Percentiles rank a stretch among this genome's conserved stretches.
Conservation (phyloP, 2,888 invertebrate genomes). For the Scaptomyza tumidula region DNA sequence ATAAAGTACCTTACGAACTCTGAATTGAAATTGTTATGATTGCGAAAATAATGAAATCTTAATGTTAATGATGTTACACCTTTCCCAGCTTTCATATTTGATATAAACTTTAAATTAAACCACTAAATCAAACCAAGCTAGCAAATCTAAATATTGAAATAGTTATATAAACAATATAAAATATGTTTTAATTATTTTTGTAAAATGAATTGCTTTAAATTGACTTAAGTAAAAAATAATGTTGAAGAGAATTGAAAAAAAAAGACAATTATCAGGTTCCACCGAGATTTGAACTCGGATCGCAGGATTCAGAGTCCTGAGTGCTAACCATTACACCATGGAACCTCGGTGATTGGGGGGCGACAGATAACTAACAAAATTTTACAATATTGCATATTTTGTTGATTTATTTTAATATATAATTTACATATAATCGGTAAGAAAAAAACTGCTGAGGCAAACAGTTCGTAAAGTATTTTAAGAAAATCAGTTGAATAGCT, state of each 20-base stretch:
- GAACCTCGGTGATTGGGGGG: conserved; percentile 75
- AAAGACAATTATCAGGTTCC: conserved; percentile 69
- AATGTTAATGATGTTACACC: neutral
- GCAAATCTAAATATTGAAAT: neutral
- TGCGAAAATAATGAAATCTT: neutral
- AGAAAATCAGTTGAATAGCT: neutral
- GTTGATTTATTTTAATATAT: neutral
- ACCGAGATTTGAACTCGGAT: conserved; percentile 85
- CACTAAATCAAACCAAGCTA: neutral
- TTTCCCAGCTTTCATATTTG: neutral
- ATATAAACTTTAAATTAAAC: neutral
- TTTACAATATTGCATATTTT: neutral
- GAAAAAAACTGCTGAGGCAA: conserved; percentile 10
- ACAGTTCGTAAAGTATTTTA: conserved; percentile 3
- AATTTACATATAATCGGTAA: neutral
- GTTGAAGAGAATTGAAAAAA: conserved; percentile 8
- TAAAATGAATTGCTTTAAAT: neutral
- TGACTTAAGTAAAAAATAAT: neutral
- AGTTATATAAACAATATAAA: too few species aligned
- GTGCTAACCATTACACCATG: conserved; percentile 87
- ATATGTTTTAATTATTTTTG: neutral
- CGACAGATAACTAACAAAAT: conserved; percentile 10
- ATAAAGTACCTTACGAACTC: neutral
- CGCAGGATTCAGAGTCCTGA: conserved; percentile 86
- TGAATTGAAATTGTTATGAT: neutral